phyloP scores from a whole-genome alignment of 2,113 vertebrate species.

The Calyptommatus sinebrachiatus region DNA sequence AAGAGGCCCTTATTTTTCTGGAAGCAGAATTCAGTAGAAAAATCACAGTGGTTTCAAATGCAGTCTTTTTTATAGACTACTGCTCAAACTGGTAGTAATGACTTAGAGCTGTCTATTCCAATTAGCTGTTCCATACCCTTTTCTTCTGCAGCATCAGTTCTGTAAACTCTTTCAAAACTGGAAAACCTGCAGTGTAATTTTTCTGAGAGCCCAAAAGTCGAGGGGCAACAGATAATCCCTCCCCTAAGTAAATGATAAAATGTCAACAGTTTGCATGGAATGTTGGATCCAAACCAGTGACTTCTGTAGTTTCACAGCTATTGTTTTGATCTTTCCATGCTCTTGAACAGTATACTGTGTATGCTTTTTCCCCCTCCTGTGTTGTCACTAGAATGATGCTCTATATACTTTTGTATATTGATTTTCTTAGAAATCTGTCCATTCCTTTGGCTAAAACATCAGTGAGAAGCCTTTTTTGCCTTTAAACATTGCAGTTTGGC shows the following conservation, averaged over 20 bases:
- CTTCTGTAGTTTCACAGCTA: background rate
- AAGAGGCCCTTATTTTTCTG: slow-evolving; percentile 53
- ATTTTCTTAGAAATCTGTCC: background rate
- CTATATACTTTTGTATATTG: background rate
- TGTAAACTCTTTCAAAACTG: background rate
- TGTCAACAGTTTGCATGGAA: background rate
- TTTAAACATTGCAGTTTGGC: background rate
- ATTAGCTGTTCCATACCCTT: too few species aligned
- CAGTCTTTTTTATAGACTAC: background rate
- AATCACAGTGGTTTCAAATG: background rate
- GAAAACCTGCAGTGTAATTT: background rate
- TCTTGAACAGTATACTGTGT: background rate
- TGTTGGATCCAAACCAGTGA: background rate
- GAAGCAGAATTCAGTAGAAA: background rate
- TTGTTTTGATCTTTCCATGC: background rate
- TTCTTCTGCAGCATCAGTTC: background rate
- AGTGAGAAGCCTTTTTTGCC: too few species aligned
- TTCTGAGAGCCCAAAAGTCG: background rate
- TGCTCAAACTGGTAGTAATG: background rate
- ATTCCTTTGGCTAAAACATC: background rate
- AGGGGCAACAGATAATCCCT: background rate
- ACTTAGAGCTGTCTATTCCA: background rate
- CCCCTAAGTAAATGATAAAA: background rate
- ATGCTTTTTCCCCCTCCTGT: background rate
- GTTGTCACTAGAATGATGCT: background rate